Conservation (phyloP, 2,888 invertebrate genomes). For the Limnephilus lunatus region DNA sequence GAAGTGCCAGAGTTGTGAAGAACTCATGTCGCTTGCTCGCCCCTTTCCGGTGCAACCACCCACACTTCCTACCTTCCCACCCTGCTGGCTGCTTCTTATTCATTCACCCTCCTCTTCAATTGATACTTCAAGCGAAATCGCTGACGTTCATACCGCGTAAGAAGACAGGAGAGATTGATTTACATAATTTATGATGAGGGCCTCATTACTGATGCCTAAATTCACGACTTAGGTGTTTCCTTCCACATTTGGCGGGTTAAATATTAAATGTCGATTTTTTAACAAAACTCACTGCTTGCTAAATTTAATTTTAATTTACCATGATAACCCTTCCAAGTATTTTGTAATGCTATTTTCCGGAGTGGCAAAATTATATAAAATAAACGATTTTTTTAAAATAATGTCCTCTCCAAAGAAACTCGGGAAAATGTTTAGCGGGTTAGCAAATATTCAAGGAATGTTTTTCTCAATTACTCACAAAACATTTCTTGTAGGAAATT, state of each 20-base stretch:
- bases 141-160: background rate
- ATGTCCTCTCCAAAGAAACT: background rate
- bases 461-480: background rate
- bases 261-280: background rate
- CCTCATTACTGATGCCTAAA: background rate
- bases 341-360: background rate
- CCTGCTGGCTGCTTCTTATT: background rate
- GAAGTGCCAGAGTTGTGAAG: constrained; percentile 58
- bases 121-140: constrained; percentile 19
- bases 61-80: background rate
- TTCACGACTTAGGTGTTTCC: background rate
- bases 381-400: background rate
- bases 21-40: background rate
- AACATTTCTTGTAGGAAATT: background rate
- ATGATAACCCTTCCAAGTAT: background rate
- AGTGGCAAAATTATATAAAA: background rate
- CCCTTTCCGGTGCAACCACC: constrained; percentile 43
- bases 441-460: background rate
- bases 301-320: too few species aligned
- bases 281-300: too few species aligned
- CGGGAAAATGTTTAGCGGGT: background rate
- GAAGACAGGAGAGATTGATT: constrained; percentile 4
- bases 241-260: background rate
- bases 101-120: constrained; percentile 24
- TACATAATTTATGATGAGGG: constrained; percentile 39